Base-by-base conservation (phyloP, 2,888 invertebrate genomes). In the Pediacus dermestoides region DNA sequence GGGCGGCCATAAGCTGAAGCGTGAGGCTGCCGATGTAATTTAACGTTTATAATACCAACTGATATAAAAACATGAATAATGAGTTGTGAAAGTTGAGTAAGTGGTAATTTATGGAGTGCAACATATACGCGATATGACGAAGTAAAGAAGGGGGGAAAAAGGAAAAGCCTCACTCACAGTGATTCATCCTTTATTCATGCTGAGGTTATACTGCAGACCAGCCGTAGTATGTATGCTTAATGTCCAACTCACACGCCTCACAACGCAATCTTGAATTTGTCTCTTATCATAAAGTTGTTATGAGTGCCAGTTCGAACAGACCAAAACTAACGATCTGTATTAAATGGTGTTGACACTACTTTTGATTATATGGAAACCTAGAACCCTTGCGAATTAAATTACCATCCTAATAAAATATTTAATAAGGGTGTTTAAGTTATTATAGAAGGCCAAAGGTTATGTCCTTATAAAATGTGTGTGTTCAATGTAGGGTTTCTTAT, bases 151-250 rank as follows among this genome's bases (percentile, higher is more conserved):
- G 21, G 38, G 40, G 38, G 36, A 38, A 28, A 23, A 11, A 3
- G 28, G n/a, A n/a, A n/a, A n/a, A n/a, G n/a, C n/a, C n/a, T n/a
- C n/a, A 12, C 41, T 39, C 40, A 42, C 37, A 44, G 42, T 25
- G 42, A 40, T 40, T 48, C 50, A 48, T 50, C 50, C 46, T 34
- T 48, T 52, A 51, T 51, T 51, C 48, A 51, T 46, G 46, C 32
- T n/a, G 32, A 42, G 47, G 42, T 39, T 44, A 44, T 44, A 26
- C 36, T 39, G 30, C 34, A 33, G 39, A 39, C 34, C 36, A 30
- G 7, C 23, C 28, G 28, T 28, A 28, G 10, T 23, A 23, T 23
- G 4, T 18, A 18, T 18, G 3, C 26, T 23, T 30, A 44, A 44
- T 39, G 37, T 37, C 39, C 30, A 30, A 16, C 34, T 35, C 32